Conservation (phyloP, 2,797 vertebrate genomes). For the Halcyon badia region DNA sequence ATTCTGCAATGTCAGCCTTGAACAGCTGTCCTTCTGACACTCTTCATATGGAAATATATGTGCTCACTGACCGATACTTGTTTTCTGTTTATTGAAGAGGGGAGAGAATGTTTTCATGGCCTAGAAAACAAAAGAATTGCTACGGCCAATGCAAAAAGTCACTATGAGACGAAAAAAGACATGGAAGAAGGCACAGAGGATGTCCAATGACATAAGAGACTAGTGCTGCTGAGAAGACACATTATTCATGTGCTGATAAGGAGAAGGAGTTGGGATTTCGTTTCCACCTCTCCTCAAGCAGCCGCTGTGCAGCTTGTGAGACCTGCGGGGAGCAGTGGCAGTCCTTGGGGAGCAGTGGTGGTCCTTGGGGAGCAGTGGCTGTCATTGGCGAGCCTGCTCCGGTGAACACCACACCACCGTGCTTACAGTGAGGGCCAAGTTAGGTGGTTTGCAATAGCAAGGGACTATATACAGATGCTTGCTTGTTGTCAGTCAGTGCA, state of each 20-base stretch:
- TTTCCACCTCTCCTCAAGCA: not conserved
- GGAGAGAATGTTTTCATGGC: not conserved
- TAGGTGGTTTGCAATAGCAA: not conserved
- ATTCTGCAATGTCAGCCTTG: not conserved
- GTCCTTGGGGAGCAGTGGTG: not conserved
- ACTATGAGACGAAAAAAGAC: not conserved
- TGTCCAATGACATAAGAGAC: not conserved
- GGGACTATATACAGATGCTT: not conserved
- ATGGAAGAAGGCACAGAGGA: not conserved
- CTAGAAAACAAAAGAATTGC: not conserved
- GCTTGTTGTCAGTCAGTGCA: not conserved
- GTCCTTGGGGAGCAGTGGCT: accelerated
- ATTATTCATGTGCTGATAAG: not conserved
- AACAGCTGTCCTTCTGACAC: not conserved
- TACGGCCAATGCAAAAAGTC: not conserved
- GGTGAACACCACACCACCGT: not conserved
- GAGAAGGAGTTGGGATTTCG: not conserved
- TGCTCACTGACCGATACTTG: not conserved
- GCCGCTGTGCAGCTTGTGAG: not conserved
- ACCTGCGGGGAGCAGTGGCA: accelerated
- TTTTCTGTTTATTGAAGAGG: not conserved
- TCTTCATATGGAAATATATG: not conserved
- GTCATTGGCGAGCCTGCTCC: not conserved
- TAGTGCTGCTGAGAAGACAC: not conserved
- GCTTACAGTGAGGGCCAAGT: not conserved